phyloP scores from a whole-genome alignment of 2,888 invertebrate genomes.

The Taenaris catops region DNA sequence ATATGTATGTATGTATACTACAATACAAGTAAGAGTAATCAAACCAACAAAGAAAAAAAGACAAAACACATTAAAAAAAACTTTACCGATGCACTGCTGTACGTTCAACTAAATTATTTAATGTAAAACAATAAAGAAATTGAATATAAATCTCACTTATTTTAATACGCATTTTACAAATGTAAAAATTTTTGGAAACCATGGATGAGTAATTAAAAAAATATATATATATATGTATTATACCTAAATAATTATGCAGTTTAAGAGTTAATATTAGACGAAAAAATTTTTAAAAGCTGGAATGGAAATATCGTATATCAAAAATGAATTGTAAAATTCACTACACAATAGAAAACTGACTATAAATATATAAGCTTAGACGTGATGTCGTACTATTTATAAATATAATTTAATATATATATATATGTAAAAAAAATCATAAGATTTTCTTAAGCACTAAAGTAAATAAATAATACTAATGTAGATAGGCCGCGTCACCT shows the following conservation, averaged over 20 bases:
- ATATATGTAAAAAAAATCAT: slow-evolving; percentile 51
- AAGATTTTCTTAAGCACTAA: slow-evolving; percentile 67
- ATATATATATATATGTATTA: too few relatives aligned
- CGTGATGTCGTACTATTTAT: too few relatives aligned
- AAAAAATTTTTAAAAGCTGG: slow-evolving; percentile 35
- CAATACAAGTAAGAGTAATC: too few relatives aligned
- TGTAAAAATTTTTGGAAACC: not conserved
- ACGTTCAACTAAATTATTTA: not conserved
- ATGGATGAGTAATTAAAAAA: too few relatives aligned
- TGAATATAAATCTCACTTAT: not conserved
- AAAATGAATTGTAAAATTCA: slow-evolving; percentile 19
- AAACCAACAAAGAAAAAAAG: too few relatives aligned
- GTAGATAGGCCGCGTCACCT: slow-evolving; percentile 46
- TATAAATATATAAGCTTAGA: slow-evolving; percentile 51
- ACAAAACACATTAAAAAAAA: too few relatives aligned
- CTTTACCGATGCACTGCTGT: not conserved
- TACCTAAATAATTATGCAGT: too few relatives aligned
- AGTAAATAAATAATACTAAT: slow-evolving; percentile 77
- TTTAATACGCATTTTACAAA: not conserved
- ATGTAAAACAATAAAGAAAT: not conserved
- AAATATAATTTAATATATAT: too few relatives aligned
- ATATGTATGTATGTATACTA: too few relatives aligned
- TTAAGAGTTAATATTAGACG: too few relatives aligned
- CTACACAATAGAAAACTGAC: slow-evolving; percentile 32
- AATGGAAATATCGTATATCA: slow-evolving; percentile 29